phyloP scores from a whole-genome alignment of 2,113 vertebrate genomes.

The Haliaeetus leucogaster region DNA sequence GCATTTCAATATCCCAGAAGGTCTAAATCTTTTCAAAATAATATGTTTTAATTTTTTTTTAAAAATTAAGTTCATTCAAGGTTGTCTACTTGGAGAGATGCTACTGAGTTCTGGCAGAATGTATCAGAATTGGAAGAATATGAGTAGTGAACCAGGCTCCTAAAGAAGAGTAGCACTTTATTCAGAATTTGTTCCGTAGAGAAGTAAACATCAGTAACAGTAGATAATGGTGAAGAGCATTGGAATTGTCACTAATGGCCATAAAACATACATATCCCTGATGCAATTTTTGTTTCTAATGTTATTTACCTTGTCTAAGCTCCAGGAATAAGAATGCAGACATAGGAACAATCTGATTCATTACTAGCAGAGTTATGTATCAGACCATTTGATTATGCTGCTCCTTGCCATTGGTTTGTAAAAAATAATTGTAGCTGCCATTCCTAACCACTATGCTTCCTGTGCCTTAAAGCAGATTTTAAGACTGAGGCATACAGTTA shows the following conservation, averaged over 20 bases:
- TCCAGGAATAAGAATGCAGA: background rate
- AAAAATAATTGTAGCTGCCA: background rate
- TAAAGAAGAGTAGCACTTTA: background rate
- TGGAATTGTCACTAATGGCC: background rate
- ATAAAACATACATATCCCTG: background rate
- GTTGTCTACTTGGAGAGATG: background rate
- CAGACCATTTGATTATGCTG: background rate
- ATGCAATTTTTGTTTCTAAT: background rate
- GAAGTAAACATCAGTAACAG: background rate
- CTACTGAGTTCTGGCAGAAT: background rate
- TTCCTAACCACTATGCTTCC: background rate
- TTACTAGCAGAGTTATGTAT: background rate
- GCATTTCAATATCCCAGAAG: background rate
- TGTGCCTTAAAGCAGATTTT: background rate
- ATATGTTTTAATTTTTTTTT: background rate
- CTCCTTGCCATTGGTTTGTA: background rate
- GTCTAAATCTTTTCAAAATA: background rate
- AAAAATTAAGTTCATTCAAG: background rate
- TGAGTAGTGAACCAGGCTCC: background rate
- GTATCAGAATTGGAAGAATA: background rate
- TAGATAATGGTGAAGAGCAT: background rate
- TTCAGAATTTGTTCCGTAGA: background rate
- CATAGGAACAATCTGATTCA: background rate
- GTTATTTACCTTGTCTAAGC: background rate
- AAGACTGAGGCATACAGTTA: background rate